Conservation (phyloP, 2,113 vertebrate species). For the Pycnonotus jocosus region DNA sequence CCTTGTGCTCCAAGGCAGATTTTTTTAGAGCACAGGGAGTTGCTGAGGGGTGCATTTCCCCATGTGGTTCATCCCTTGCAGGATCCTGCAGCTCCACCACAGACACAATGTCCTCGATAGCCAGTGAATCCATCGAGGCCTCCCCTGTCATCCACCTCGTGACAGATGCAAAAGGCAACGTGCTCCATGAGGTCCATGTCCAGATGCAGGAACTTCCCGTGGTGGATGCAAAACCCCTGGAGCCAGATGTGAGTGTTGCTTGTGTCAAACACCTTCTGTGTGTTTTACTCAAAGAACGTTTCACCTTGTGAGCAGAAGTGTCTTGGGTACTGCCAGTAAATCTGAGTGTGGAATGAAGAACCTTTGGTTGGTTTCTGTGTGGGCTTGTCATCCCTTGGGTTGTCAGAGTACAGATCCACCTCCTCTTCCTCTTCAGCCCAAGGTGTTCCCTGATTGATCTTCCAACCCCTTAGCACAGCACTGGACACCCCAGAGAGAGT, state of each 20-base stretch:
- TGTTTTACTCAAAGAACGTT: background rate
- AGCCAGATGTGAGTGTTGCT: conserved; percentile 52
- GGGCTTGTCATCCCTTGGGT: background rate
- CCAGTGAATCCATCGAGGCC: conserved; percentile 63
- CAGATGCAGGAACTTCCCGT: conserved; percentile 84
- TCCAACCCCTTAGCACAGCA: fast-evolving
- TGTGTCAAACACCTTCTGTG: fast-evolving
- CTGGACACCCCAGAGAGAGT: background rate
- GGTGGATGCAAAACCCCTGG: conserved; percentile 58
- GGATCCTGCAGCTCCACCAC: conserved; percentile 61
- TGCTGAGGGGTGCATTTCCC: background rate
- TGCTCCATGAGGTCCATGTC: conserved; percentile 88
- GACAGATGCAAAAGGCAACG: conserved; percentile 83
- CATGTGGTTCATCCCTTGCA: conserved; percentile 38
- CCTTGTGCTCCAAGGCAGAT: fast-evolving
- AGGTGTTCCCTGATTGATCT: background rate
- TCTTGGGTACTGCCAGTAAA: background rate
- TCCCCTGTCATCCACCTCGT: conserved; percentile 83
- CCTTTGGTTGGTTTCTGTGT: background rate
- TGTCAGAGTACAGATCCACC: background rate
- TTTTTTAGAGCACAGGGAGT: background rate
- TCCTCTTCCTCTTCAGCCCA: background rate
- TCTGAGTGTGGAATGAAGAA: background rate
- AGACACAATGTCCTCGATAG: conserved; percentile 10
- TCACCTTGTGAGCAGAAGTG: background rate